Conservation (phyloP, 2,113 vertebrate species). For the Halcyon senegalensis region DNA sequence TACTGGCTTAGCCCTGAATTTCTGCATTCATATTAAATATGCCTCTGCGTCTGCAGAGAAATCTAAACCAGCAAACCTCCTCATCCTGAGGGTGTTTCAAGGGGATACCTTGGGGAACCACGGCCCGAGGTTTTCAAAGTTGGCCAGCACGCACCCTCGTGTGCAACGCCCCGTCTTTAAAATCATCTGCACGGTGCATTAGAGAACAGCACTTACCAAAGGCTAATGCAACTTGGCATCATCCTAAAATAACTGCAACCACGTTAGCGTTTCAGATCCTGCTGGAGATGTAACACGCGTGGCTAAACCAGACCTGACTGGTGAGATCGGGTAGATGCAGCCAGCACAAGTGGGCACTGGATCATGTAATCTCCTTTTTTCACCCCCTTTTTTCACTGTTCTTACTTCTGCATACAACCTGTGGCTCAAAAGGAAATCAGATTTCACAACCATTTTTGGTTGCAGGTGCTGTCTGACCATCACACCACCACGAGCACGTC, state of each 20-base stretch:
- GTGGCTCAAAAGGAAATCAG: not conserved
- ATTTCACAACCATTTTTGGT: not conserved
- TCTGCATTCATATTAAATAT: not conserved
- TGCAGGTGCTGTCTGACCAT: not conserved
- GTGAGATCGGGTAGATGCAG: not conserved
- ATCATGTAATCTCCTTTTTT: accelerated
- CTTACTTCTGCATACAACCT: not conserved
- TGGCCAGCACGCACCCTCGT: not conserved
- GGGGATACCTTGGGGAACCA: not conserved
- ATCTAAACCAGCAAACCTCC: not conserved
- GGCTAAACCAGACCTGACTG: not conserved
- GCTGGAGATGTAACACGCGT: accelerated
- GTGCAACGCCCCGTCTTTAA: not conserved
- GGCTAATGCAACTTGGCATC: slow-evolving; percentile 15
- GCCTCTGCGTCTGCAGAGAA: not conserved
- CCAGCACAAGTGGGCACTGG: not conserved
- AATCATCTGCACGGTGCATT: not conserved
- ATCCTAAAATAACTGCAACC: slow-evolving; percentile 13
- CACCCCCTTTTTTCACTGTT: not conserved
- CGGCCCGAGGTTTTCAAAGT: accelerated
- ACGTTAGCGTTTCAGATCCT: accelerated
- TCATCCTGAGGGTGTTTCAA: not conserved
- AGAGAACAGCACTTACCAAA: not conserved
- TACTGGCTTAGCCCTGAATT: not conserved
- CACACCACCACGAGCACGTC: accelerated